Evolutionary conservation across 2,888 invertebrate genomes (phyloP).

Genomic region (Trichogramma evanescens): DNA sequence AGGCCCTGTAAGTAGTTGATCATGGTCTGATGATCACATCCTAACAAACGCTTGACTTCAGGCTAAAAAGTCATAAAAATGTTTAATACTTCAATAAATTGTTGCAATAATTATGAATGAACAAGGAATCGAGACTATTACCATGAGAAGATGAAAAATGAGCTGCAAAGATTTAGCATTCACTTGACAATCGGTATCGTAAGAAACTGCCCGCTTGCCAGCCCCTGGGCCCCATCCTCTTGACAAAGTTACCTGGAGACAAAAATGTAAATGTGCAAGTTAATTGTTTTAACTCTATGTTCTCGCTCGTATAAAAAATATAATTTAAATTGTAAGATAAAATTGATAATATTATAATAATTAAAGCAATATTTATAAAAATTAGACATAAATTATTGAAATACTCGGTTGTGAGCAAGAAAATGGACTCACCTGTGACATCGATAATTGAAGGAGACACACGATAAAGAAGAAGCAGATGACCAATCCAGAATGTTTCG

Average conservation of each 20-base stretch:
- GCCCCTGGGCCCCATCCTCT: constrained; percentile 24
- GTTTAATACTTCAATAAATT: background rate
- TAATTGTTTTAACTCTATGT: no score
- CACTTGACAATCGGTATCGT: constrained; percentile 17
- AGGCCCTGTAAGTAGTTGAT: constrained; percentile 13
- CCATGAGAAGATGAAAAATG: constrained; percentile 20
- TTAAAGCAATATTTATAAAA: no score
- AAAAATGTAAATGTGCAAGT: background rate
- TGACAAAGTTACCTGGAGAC: constrained; percentile 22
- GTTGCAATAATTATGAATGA: background rate
- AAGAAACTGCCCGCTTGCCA: constrained; percentile 21
- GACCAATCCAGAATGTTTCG: no score
- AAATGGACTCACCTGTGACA: no score
- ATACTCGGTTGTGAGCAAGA: no score
- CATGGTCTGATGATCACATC: constrained; percentile 16
- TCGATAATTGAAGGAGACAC: no score
- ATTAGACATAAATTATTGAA: no score
- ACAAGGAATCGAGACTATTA: constrained; percentile 5
- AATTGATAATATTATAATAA: no score
- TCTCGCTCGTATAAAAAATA: no score
- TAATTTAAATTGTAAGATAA: no score
- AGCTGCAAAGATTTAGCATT: constrained; percentile 16
- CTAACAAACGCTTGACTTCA: constrained; percentile 18
- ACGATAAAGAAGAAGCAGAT: no score
- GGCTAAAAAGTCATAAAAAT: constrained; percentile 12